phyloP scores from a whole-genome alignment of 2,113 vertebrate species.

The Daphoenositta chrysoptera region DNA sequence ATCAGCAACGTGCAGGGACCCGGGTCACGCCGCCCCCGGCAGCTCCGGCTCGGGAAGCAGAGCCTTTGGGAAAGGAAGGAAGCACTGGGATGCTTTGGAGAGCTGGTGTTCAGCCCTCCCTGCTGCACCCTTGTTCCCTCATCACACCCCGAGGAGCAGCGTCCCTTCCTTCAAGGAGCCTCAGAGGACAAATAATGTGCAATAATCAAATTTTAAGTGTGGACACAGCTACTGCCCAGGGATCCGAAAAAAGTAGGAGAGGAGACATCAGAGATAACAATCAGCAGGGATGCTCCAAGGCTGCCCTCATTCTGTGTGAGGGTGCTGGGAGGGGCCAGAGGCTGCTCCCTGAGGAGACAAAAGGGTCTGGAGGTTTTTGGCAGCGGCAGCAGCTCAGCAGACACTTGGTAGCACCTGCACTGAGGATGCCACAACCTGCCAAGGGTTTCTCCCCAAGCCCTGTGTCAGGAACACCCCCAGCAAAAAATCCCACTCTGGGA shows the following conservation, averaged over 20 bases:
- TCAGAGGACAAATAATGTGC: not conserved
- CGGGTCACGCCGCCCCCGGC: fast-evolving
- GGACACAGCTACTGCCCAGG: not conserved
- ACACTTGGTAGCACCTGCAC: not conserved
- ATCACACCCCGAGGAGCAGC: not conserved
- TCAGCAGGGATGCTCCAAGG: not conserved
- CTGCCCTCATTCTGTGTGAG: not conserved
- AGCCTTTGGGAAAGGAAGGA: not conserved
- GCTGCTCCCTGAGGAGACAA: not conserved
- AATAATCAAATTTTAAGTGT: not conserved
- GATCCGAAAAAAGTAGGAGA: not conserved
- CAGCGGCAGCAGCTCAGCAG: not conserved
- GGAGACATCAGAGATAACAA: not conserved
- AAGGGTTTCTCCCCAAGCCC: not conserved
- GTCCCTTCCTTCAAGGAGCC: not conserved
- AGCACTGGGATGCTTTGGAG: not conserved
- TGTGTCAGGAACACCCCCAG: not conserved
- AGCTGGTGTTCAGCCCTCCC: not conserved
- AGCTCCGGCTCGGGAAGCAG: not conserved
- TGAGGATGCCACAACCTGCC: not conserved
- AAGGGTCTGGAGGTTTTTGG: not conserved
- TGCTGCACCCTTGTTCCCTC: not conserved
- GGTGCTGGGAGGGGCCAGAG: not conserved
- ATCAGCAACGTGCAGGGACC: fast-evolving
- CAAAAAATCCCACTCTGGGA: not conserved